Evolutionary conservation across 30 jellyfish, hydroid and myxozoan genomes (phyloP).

Genomic region (Cassiopea xamachana): DNA sequence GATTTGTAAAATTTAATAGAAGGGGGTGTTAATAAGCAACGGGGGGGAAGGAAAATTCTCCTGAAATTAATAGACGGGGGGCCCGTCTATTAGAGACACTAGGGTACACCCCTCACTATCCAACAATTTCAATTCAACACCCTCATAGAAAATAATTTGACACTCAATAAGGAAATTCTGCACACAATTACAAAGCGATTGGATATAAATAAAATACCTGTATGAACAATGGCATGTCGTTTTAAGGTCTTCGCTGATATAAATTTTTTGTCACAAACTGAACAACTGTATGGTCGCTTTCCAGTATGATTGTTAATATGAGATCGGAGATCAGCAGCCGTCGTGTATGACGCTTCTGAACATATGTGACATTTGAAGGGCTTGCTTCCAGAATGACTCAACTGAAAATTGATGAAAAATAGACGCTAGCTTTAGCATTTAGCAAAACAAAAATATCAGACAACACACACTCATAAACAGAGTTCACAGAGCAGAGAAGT

Average conservation of each 20-base stretch:
- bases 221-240: slow-evolving; percentile 96
- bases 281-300: slow-evolving; percentile 76
- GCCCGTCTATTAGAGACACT: no score
- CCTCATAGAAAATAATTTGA: no score
- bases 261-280: slow-evolving; percentile 78
- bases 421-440: neutral
- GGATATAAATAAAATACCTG: slow-evolving; percentile 59
- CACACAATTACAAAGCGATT: neutral
- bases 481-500: no score
- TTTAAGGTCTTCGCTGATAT: slow-evolving; percentile 90
- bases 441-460: neutral
- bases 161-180: no score
- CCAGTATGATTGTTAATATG: slow-evolving; percentile 86
- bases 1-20: no score
- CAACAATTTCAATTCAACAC: no score
- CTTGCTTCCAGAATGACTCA: slow-evolving; percentile 78
- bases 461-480: neutral
- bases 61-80: no score
- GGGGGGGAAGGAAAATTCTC: no score
- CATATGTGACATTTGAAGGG: slow-evolving; percentile 81
- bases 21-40: no score
- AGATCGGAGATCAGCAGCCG: slow-evolving; percentile 85
- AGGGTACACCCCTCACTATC: no score
- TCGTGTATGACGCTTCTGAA: slow-evolving; percentile 52
- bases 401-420: slow-evolving; percentile 38